A percentile compares a stretch with the other conserved stretches of the same genome.
Conservation (phyloP, 1,140 invertebrate genomes). For the Vanessa tameamea region DNA sequence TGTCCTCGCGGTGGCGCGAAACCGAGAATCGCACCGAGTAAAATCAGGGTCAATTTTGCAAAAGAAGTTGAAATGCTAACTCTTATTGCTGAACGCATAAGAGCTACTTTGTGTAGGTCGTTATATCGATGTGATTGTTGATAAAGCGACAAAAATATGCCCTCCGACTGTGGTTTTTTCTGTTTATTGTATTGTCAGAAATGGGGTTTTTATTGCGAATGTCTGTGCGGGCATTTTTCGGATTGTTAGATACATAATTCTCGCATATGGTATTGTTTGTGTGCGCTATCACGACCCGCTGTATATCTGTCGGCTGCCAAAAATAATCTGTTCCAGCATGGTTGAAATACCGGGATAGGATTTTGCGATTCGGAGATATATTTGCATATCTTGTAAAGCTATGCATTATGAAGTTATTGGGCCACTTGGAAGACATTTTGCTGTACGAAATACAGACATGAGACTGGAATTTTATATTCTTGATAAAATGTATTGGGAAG, state of each 20-base stretch:
- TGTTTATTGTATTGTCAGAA: constrained; percentile 32
- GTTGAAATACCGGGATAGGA: constrained; percentile 12
- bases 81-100: constrained; percentile 10
- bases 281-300: constrained; percentile 34
- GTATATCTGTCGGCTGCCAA: constrained; percentile 44
- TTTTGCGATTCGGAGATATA: constrained; percentile 17
- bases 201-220: constrained; percentile 57
- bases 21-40: constrained; percentile 45
- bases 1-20: constrained; percentile 57
- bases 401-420: neutral
- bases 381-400: constrained; percentile 16
- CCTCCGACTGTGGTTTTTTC: constrained; percentile 23
- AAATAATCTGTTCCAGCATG: constrained; percentile 28
- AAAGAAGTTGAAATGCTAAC: neutral
- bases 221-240: constrained; percentile 56
- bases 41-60: constrained; percentile 19
- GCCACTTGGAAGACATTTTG: neutral
- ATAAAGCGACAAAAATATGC: constrained; percentile 25
- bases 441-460: neutral
- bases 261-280: constrained; percentile 65
- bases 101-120: constrained; percentile 5
- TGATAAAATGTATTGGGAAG: no score
- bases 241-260: constrained; percentile 55
- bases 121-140: constrained; percentile 9
- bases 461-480: neutral